A percentile compares a stretch with the other conserved stretches of the same genome.
Evolutionary conservation across 2,113 vertebrate genomes (phyloP).

Genomic region (Campylomormyrus numenius): DNA sequence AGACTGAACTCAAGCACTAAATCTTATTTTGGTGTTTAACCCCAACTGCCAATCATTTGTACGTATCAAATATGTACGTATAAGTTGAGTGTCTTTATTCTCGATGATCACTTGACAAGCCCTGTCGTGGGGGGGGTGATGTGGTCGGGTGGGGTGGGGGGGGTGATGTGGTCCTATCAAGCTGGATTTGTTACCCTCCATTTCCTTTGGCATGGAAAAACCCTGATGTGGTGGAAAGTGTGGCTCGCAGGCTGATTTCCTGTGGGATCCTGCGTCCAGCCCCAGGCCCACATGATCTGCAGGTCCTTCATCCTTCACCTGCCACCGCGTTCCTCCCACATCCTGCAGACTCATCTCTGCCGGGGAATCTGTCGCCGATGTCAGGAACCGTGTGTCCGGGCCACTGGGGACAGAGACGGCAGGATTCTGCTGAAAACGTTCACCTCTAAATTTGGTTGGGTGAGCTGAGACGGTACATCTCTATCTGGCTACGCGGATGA

Average conservation of each 20-base stretch:
- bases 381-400: neutral
- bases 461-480: neutral
- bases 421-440: too few relatives aligned
- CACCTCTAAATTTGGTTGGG: neutral
- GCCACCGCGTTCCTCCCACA: neutral
- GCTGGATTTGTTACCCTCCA: neutral
- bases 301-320: neutral
- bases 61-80: neutral
- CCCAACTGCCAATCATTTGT: neutral
- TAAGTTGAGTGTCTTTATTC: neutral
- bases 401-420: neutral
- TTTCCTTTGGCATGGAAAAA: conserved; percentile 8
- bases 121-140: neutral
- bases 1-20: neutral
- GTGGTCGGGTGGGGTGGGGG: neutral
- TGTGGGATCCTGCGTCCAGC: conserved; percentile 3
- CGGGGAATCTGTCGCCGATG: neutral
- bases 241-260: neutral
- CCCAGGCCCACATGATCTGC: neutral
- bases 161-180: neutral
- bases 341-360: neutral
- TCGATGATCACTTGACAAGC: neutral
- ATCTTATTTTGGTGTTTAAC: neutral
- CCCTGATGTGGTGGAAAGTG: neutral
- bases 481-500: neutral